Evolutionary conservation across 1,140 invertebrate genomes (phyloP), one percentile per base, ranked within the genome.

Genomic region (Drosophila quadrilineata): DNA sequence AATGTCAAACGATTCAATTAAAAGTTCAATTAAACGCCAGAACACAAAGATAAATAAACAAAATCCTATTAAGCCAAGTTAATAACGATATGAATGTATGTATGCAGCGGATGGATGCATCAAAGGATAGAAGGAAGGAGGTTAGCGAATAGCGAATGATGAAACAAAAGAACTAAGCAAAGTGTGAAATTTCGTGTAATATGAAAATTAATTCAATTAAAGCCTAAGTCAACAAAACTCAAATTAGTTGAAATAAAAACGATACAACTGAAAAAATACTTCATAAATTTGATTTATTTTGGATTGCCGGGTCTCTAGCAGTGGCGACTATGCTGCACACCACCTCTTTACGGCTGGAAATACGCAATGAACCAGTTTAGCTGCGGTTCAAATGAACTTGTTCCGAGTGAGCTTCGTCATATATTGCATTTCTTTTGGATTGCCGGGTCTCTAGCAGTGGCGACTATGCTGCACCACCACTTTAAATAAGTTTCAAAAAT

Each of bases 1-100:
- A 80, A 62, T 75, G 67, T 75, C 76, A 69, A 82, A 68, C 77
- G 77, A 82, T 84, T 82, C 76, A 84, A 82, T 84, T 77, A 76
- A 84, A 69, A 49, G 75, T 74, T 79, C 75, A 79, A 79, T 77
- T 79, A 80, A 52, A 79, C 17, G 40, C 33, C 52, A 53, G 35
- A 64, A 59, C 52, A 49, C 46, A 49, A 45, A 45, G 45, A 22
- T 48, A 35, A 21, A 29, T 14, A 40, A 60, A 68, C 29, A 48
- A 84, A 75, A 85, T 85, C 79, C 79, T 85, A 85, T 71, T 84
- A 85, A 85, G 79, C 79, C 79, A 85, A 85, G 66, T 85, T 86
- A 74, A 68, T 70, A 85, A 54, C 43, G 50, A 43, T 46, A 46
- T 36, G 29, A 21, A 28, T 41, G 40, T 17, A 54, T 63, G 63